These are phyloP conservation scores for Eupithecia subumbrata DNA, from an alignment of 2,888 invertebrate species.

Conservation along the genomic window DNA sequence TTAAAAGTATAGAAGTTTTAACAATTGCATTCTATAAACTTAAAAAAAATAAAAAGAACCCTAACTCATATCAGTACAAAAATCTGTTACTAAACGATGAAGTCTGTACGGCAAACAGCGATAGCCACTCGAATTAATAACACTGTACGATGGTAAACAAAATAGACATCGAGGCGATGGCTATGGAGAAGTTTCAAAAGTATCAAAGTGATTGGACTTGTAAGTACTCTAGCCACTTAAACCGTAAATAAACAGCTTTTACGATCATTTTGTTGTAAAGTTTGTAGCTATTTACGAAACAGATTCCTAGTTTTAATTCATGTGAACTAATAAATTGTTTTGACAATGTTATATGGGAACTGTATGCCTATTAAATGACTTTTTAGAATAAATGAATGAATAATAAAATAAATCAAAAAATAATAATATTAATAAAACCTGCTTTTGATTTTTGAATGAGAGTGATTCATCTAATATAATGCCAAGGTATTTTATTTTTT, in stretches of 20 bases:
- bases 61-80: conserved; percentile 24
- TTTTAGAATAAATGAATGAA: too few species aligned
- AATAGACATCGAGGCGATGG: conserved; percentile 45
- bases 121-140: conserved; percentile 25
- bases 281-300: not conserved
- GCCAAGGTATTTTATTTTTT: too few species aligned
- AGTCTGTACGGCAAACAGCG: conserved; percentile 25
- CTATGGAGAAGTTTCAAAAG: conserved; percentile 48
- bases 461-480: too few species aligned
- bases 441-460: too few species aligned
- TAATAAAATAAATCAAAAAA: not conserved
- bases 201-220: conserved; percentile 54
- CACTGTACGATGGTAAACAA: conserved; percentile 12
- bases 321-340: not conserved
- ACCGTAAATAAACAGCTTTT: not conserved
- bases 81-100: conserved; percentile 18
- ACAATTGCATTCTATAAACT: not conserved
- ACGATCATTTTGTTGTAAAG: not conserved
- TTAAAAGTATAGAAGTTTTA: not conserved
- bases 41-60: conserved; percentile 16
- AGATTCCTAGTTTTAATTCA: not conserved
- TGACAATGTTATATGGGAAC: too few species aligned
- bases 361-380: too few species aligned
- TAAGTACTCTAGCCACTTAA: conserved; percentile 42
- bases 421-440: too few species aligned